Base-by-base conservation (phyloP, 2,888 invertebrate species). In the Cantharis flavilabris region DNA sequence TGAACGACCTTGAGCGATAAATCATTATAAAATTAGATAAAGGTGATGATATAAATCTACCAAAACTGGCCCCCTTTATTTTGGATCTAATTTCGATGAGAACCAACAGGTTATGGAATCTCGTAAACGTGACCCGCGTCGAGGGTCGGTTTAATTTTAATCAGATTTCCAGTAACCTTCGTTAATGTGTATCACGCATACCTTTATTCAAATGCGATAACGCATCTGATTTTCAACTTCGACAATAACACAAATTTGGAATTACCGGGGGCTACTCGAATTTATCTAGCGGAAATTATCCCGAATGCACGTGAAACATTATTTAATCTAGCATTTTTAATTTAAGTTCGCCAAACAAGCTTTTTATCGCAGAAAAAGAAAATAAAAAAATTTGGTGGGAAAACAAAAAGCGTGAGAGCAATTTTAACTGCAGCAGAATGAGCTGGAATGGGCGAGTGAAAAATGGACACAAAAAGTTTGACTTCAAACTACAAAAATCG, bases 61-160 rank as follows among this genome's bases (percentile, higher is more conserved):
- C 72, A 72, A 75, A 80, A 79, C 79, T 75, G 75, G 79, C 75
- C 76, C 79, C 79, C 78, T 79, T 81, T 79, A 74, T 80, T 81
- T 23, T 67, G 76, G 70, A 79, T 78, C 75, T 75, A 63, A 80
- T 79, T 80, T 77, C 79, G 75, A 80, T 79, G 80, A 78, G 80
- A 81, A 82, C 80, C 80, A 80, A 81, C 83, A 82, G 82, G 81
- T 82, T 81, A 83, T 80, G 77, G 76, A 81, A 79, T 81, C 81
- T 72, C 77, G 78, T 75, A 77, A 73, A 75, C 78, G 80, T 82
- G 83, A 83, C 83, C 83, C 80, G 65, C 70, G 80, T 77, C 78
- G 80, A 79, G 80, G 83, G 81, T 82, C 81, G 82, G 78, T 82
- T 82, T 81, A 77, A 81, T 82, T 83, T 81, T 81, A 83, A 82